Percentiles rank a stretch among this genome's conserved stretches.
Conservation (phyloP, 2,888 invertebrate genomes). For the Scaptomyza cyrtandrae region DNA sequence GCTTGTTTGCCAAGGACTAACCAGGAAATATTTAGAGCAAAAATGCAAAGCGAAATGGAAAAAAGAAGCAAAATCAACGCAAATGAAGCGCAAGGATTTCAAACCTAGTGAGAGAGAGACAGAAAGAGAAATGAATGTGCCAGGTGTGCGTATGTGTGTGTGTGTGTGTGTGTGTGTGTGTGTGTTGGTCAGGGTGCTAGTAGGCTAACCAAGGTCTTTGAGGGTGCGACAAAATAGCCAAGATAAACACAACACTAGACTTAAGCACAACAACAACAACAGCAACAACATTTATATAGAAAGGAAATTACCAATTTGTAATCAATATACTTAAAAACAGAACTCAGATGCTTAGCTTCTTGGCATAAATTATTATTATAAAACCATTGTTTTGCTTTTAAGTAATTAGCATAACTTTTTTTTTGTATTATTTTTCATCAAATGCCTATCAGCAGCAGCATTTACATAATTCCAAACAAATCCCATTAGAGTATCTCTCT, state of each 20-base stretch:
- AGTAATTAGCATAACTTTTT: conserved; percentile 69
- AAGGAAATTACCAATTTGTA: conserved; percentile 55
- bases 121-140: not conserved
- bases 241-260: conserved; percentile 61
- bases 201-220: conserved; percentile 12
- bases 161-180: not conserved
- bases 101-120: not conserved
- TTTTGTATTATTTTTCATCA: too few relatives aligned
- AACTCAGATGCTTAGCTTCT: conserved; percentile 11
- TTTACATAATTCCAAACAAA: conserved; percentile 76
- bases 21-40: conserved; percentile 71
- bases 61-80: conserved; percentile 66
- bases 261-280: conserved; percentile 11
- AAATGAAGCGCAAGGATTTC: conserved; percentile 71
- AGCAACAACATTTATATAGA: not conserved
- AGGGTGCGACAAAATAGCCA: conserved; percentile 44
- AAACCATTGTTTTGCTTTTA: conserved; percentile 6
- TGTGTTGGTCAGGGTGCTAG: conserved; percentile 25
- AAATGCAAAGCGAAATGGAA: conserved; percentile 37
- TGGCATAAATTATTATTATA: conserved; percentile 51
- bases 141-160: not conserved
- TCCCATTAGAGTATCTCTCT: conserved; percentile 59
- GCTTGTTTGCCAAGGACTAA: conserved; percentile 69
- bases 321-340: conserved; percentile 55
- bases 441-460: conserved; percentile 72